Evolutionary conservation across 2,888 invertebrate genomes (phyloP).

Genomic region (Corythucha ciliata): DNA sequence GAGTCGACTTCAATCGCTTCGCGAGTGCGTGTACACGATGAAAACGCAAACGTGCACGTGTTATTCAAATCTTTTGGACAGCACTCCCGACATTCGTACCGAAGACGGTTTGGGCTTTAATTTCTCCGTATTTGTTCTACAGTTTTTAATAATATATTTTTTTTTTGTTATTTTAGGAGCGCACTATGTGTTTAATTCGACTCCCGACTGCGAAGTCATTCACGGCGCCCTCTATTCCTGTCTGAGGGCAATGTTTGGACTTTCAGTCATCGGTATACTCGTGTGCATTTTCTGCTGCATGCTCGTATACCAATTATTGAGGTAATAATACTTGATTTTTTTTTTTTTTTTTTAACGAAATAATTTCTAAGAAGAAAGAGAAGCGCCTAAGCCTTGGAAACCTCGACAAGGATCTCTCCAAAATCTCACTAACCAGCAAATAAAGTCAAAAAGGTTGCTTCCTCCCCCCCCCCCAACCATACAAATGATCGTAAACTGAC

Average conservation of each 20-base stretch:
- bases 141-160: slow-evolving; percentile 4
- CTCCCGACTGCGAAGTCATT: slow-evolving; percentile 80
- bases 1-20: slow-evolving; percentile 71
- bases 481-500: no score
- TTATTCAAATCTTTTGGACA: slow-evolving; percentile 61
- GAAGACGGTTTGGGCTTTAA: neutral
- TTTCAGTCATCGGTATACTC: slow-evolving; percentile 80
- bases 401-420: no score
- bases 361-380: no score
- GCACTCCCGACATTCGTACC: slow-evolving; percentile 44
- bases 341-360: no score
- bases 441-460: no score
- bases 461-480: no score
- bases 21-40: slow-evolving; percentile 78
- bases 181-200: slow-evolving; percentile 74
- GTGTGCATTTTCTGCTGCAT: slow-evolving; percentile 87
- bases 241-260: slow-evolving; percentile 78
- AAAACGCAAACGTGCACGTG: slow-evolving; percentile 70
- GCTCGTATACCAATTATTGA: slow-evolving; percentile 79
- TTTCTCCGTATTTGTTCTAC: slow-evolving; percentile 6
- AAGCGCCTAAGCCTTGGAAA: no score
- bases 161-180: slow-evolving; percentile 46
- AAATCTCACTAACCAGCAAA: no score
- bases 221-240: slow-evolving; percentile 84
- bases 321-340: no score